Base-by-base conservation (phyloP, 2,888 invertebrate genomes). In the Pachycephus smyrnensis region DNA sequence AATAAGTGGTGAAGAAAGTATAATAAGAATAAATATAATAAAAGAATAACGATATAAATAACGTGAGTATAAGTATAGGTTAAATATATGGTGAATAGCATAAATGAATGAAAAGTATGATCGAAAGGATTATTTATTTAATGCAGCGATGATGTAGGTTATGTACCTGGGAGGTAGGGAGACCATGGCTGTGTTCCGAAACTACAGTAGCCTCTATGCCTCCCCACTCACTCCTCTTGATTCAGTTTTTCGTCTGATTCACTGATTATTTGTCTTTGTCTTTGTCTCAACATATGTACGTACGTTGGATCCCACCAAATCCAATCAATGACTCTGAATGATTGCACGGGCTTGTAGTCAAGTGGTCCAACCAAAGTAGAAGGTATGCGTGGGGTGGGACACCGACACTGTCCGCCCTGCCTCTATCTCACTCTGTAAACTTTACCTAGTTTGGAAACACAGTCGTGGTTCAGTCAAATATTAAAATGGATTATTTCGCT, bases 151-250 rank as follows among this genome's bases (percentile, higher is more conserved):
- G 90, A 91, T 89, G 89, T 90, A 86, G 90, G 89, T 88, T 88
- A 92, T 92, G 92, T 94, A 93, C 93, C 93, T 93, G 92, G 93
- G 93, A 93, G 93, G 93, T 92, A 93, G 92, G 93, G 93, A 94
- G 93, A 93, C 93, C 93, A 94, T 93, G 93, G 93, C 93, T 93
- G 93, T 93, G 93, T 93, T 93, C 93, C 93, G 92, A 92, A 93
- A 93, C 93, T 93, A 93, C 92, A 93, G 93, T 90, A 90, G 89
- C 89, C 89, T 89, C 88, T 89, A 88, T 84, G 88, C 88, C 88
- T 88, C 88, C 88, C 86, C 88, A 88, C 87, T 88, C 83, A 88
- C 86, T 88, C 86, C 88, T 87, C 85, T 87, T 88, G 85, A 82
- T 79, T 86, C 81, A 83, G 80, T 79, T 76, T 81, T 78, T 78